These are phyloP conservation scores for Megathymus violae DNA, from an alignment of 1,140 invertebrate species.

Conservation along the genomic window DNA sequence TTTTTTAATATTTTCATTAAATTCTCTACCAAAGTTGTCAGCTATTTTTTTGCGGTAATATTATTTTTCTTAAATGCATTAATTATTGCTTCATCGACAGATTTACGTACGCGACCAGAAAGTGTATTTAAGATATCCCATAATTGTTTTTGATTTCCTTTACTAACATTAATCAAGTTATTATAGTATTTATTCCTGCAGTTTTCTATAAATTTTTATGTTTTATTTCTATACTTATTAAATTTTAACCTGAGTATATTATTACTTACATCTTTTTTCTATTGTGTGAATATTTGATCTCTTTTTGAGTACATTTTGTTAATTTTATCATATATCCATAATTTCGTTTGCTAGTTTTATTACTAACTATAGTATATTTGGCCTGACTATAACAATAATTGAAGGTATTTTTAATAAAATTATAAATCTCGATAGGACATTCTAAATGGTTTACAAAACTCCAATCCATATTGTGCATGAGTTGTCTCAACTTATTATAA, in stretches of 20 bases:
- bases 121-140: slow-evolving; percentile 11
- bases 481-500: neutral
- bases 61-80: neutral
- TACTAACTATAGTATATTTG: slow-evolving; percentile 10
- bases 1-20: slow-evolving; percentile 6
- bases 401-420: slow-evolving; percentile 20
- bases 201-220: slow-evolving; percentile 1
- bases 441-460: slow-evolving; percentile 14
- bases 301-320: neutral
- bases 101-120: neutral
- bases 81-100: neutral
- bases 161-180: slow-evolving; percentile 9
- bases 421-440: slow-evolving; percentile 28
- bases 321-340: no score
- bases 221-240: slow-evolving; percentile 26
- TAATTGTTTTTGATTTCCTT: slow-evolving; percentile 4
- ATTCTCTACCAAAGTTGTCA: slow-evolving; percentile 1
- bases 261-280: slow-evolving; percentile 23
- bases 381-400: slow-evolving; percentile 14
- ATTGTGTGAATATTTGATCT: slow-evolving; percentile 8
- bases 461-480: neutral
- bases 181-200: slow-evolving; percentile 13
- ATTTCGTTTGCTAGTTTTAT: slow-evolving; percentile 25
- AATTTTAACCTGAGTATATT: slow-evolving; percentile 19
- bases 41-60: neutral